Evolutionary conservation across 2,113 vertebrate genomes (phyloP).

Genomic region (Shinisaurus crocodilurus): DNA sequence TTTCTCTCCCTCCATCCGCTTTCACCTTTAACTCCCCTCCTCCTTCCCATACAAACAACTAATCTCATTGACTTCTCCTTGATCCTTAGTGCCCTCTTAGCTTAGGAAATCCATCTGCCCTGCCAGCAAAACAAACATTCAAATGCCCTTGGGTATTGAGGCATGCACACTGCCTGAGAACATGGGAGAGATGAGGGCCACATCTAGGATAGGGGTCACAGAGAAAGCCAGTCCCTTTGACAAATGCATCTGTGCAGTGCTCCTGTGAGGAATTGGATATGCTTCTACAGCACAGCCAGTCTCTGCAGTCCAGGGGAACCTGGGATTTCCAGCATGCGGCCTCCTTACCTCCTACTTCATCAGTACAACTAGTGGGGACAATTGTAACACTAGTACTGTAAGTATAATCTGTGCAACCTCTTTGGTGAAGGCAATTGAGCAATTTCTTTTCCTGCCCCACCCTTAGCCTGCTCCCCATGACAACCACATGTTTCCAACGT

Average conservation of each 20-base stretch:
- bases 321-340: background rate
- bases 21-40: slow-evolving; percentile 10
- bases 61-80: background rate
- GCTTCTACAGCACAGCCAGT: no score
- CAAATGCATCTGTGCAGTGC: background rate
- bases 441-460: background rate
- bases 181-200: background rate
- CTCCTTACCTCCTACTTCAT: background rate
- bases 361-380: background rate
- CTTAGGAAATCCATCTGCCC: background rate
- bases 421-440: background rate
- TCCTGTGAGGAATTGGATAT: background rate
- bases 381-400: background rate
- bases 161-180: background rate
- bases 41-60: slow-evolving; percentile 4
- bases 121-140: background rate
- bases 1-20: background rate
- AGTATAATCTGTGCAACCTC: background rate
- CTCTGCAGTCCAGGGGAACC: background rate
- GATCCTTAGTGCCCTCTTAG: slow-evolving; percentile 37
- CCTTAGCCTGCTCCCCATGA: background rate
- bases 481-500: background rate
- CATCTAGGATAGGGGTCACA: background rate
- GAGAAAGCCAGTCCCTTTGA: background rate
- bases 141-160: background rate